Conservation (phyloP, 2,888 invertebrate species). For the Lysandra coridon region DNA sequence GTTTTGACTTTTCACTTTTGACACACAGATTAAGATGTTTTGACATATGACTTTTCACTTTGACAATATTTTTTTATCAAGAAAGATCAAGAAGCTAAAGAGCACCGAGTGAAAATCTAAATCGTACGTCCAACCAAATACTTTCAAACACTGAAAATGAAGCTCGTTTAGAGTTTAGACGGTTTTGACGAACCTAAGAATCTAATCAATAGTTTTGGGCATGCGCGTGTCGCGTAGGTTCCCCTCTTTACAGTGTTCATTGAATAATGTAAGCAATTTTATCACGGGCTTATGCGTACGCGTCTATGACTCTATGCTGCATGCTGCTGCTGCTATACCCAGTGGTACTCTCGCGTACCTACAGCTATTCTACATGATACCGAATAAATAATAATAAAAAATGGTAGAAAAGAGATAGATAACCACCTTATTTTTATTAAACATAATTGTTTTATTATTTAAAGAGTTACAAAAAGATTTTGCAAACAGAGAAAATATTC, state of each 20-base stretch:
- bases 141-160: background rate
- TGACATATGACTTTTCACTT: constrained; percentile 20
- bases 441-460: too few relatives aligned
- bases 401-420: too few relatives aligned
- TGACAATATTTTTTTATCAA: constrained; percentile 33
- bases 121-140: background rate
- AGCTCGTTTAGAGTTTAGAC: background rate
- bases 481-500: too few relatives aligned
- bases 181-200: background rate
- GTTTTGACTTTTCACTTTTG: constrained; percentile 28
- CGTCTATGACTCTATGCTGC: background rate
- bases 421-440: too few relatives aligned
- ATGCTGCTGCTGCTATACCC: too few relatives aligned
- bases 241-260: background rate
- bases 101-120: background rate
- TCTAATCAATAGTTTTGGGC: constrained; percentile 50
- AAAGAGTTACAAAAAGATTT: too few relatives aligned
- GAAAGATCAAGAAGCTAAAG: background rate
- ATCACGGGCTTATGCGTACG: background rate
- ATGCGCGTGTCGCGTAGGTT: constrained; percentile 50
- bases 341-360: too few relatives aligned
- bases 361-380: too few relatives aligned
- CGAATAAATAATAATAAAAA: too few relatives aligned
- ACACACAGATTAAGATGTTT: background rate
- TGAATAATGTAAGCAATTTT: constrained; percentile 4